Evolutionary conservation across 1,140 invertebrate genomes (phyloP).

Genomic region (Macrobrachium nipponense): DNA sequence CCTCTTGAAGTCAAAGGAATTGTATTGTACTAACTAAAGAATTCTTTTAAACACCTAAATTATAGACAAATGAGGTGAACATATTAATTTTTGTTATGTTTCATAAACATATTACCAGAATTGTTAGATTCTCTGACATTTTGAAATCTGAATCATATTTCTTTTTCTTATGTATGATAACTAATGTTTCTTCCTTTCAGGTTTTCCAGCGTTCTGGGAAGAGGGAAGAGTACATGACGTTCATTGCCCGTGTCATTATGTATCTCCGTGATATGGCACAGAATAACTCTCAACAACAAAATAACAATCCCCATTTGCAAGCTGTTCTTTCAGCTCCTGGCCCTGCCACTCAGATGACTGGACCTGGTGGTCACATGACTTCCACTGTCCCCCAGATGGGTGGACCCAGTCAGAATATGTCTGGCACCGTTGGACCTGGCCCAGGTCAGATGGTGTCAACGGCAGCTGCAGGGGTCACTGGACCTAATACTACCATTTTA

Average conservation of each 20-base stretch:
- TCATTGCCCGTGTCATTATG: constrained; percentile 38
- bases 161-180: background rate
- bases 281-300: constrained; percentile 34
- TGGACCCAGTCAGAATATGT: constrained; percentile 21
- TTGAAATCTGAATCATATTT: background rate
- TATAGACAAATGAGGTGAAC: no score
- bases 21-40: no score
- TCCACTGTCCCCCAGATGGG: constrained; percentile 1
- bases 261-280: constrained; percentile 35
- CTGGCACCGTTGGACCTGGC: constrained; percentile 23
- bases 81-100: no score
- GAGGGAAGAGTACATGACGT: constrained; percentile 48
- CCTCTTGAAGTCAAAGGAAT: no score
- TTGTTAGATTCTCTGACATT: background rate
- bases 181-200: constrained; percentile 28
- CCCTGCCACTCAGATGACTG: constrained; percentile 30
- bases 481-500: constrained; percentile 32
- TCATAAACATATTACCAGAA: no score
- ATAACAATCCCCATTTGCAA: constrained; percentile 45
- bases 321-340: constrained; percentile 26
- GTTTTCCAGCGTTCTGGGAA: constrained; percentile 47
- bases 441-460: constrained; percentile 9
- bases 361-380: constrained; percentile 24
- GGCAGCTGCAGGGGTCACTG: constrained; percentile 22
- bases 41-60: no score